A percentile compares a stretch with the other conserved stretches of the same genome.
Evolutionary conservation across 2,888 invertebrate species (phyloP).

Genomic region (Escarpia spicata): DNA sequence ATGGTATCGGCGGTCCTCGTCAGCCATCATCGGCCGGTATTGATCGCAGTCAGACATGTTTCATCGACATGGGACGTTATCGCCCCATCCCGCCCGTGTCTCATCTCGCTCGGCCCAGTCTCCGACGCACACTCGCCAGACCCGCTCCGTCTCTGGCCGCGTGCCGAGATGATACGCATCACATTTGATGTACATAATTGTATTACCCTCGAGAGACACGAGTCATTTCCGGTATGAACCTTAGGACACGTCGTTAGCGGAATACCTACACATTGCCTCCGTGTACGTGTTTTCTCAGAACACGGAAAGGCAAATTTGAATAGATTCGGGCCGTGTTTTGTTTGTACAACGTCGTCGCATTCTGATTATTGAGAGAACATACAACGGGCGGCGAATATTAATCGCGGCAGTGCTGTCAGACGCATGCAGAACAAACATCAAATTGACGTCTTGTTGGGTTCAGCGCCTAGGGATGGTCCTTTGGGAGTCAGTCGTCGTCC

Average conservation of each 20-base stretch:
- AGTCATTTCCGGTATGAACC: background rate
- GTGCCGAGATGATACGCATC: conserved; percentile 3
- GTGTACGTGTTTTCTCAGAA: background rate
- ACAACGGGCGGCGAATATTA: background rate
- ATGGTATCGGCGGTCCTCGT: background rate
- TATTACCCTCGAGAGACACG: background rate
- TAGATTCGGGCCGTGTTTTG: background rate
- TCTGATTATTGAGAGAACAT: background rate
- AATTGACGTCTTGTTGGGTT: background rate
- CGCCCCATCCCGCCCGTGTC: background rate
- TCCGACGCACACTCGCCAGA: background rate
- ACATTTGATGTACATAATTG: conserved; percentile 16
- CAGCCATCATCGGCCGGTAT: background rate
- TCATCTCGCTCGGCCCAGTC: background rate
- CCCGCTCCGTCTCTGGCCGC: background rate
- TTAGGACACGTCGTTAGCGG: background rate
- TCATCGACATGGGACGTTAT: conserved; percentile 10
- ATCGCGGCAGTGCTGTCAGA: background rate
- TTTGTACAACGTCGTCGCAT: background rate
- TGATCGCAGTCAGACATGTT: background rate
- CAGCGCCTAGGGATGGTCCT: background rate
- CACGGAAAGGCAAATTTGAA: background rate
- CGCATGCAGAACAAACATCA: background rate
- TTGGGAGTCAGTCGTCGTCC: background rate
- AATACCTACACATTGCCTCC: background rate